A percentile compares a stretch with the other conserved stretches of the same genome.
These are phyloP conservation scores for Calliphora vicina DNA, from an alignment of 1,140 invertebrate genomes.

Conservation along the genomic window DNA sequence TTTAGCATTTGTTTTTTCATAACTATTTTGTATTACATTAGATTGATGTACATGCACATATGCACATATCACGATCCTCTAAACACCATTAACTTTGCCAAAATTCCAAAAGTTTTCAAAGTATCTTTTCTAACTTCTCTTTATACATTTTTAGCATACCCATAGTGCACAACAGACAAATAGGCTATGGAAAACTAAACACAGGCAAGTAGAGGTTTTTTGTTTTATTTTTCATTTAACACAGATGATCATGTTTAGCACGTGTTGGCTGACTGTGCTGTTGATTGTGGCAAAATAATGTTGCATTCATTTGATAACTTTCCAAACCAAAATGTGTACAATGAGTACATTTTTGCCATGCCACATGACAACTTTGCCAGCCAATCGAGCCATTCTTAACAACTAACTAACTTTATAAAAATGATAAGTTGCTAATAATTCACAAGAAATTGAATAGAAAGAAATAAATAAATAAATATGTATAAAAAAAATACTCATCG, in stretches of 20 bases:
- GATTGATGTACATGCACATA: too few species aligned
- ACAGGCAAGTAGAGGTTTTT: not conserved
- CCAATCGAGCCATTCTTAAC: not conserved
- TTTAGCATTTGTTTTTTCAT: too few species aligned
- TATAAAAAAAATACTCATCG: not conserved
- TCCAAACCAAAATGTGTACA: not conserved
- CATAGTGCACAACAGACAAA: not conserved
- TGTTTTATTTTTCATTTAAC: not conserved
- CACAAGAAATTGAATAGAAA: not conserved
- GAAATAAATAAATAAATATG: too few species aligned
- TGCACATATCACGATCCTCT: too few species aligned
- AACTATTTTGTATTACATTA: too few species aligned
- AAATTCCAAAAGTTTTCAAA: too few species aligned
- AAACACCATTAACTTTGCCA: too few species aligned
- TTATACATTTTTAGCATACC: too few species aligned
- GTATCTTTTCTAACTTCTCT: too few species aligned
- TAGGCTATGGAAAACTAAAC: not conserved
- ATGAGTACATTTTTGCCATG: not conserved
- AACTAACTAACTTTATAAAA: not conserved
- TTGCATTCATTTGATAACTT: not conserved
- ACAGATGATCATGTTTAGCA: conserved; percentile 22
- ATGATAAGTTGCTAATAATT: conserved; percentile 20
- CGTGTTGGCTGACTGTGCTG: conserved; percentile 6
- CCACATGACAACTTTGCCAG: not conserved
- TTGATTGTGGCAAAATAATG: not conserved